Conservation (phyloP, 2,113 vertebrate species). For the Cinclus cinclus region DNA sequence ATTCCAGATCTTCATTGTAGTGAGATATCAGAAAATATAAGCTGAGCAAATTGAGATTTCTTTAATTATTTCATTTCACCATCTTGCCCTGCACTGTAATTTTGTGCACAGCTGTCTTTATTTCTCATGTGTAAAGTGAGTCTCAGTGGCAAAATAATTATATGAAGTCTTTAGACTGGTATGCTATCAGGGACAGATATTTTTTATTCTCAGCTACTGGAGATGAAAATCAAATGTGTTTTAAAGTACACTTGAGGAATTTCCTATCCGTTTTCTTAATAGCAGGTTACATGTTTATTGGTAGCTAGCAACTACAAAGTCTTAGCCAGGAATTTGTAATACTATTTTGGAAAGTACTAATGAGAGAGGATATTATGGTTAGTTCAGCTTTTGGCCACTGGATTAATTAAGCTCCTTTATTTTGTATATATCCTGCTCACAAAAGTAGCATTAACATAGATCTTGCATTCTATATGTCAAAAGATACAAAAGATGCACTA, state of each 20-base stretch:
- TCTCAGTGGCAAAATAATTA: slow-evolving; percentile 19
- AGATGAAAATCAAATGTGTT: slow-evolving; percentile 26
- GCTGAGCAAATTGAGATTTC: slow-evolving; percentile 6
- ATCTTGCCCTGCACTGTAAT: neutral
- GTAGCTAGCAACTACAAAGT: slow-evolving; percentile 12
- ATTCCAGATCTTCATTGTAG: neutral
- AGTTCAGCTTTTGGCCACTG: neutral
- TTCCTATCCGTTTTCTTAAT: slow-evolving; percentile 27
- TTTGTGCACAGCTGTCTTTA: slow-evolving; percentile 28
- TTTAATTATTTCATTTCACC: neutral
- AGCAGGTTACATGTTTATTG: neutral
- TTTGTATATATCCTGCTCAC: neutral
- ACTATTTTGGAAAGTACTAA: neutral
- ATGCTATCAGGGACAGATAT: slow-evolving; percentile 42
- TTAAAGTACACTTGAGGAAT: slow-evolving; percentile 56
- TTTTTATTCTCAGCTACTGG: slow-evolving; percentile 42
- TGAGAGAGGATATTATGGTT: neutral
- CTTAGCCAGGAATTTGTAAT: neutral
- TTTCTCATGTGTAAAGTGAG: slow-evolving; percentile 7
- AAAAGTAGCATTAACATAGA: neutral
- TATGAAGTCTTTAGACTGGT: slow-evolving; percentile 11
- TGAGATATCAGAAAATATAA: neutral
- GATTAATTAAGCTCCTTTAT: neutral
- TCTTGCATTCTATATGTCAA: neutral
- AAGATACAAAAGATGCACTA: neutral